Base-by-base conservation (phyloP, 2,797 vertebrate species). In the Poecilia gillii region DNA sequence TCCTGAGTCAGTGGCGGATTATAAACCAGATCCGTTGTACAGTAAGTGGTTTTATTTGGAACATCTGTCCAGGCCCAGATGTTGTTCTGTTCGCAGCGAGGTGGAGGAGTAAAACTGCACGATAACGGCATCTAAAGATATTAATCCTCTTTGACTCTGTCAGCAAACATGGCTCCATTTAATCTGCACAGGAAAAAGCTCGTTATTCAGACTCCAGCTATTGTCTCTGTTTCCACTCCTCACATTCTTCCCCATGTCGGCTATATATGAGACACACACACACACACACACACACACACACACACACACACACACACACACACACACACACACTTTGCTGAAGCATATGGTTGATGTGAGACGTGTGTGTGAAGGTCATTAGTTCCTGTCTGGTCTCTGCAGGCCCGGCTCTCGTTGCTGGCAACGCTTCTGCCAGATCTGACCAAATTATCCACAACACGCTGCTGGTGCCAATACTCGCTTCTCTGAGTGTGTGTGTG, bases 361-460 rank as follows among this genome's bases (percentile, higher is more conserved):
- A 68, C 14, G 46, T 64, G 77, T 86, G 84, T 85, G 86, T 92
- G 91, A 91, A 93, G 92, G 91, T 92, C 86, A 89, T 90, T 90
- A 90, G 89, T 89, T 90, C 76, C 87, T 91, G 84, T 90, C 90
- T 84, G 73, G 57, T 90, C 87, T 92, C 90, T 47, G 76, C 82
- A 77, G 83, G 87, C 78, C 77, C 28, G 77, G 83, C 84, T 70
- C 85, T 88, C 20, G 49, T 83, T 91, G 39, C 80, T 93, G 91
- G 91, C 90, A 87, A n/a, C 0, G 66, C 76, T 87, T 87, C 85
- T 87, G 77, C 86, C 81, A 90, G 84, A 90, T 90, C 82, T 79
- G 80, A 91, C 88, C 84, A 87, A 93, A 93, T 91, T 88, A 91
- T 80, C 81, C 79, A 78, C 83, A 89, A 81, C 85, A 80, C 73